Conservation (phyloP, 2,113 vertebrate genomes). For the Xerus inauris region DNA sequence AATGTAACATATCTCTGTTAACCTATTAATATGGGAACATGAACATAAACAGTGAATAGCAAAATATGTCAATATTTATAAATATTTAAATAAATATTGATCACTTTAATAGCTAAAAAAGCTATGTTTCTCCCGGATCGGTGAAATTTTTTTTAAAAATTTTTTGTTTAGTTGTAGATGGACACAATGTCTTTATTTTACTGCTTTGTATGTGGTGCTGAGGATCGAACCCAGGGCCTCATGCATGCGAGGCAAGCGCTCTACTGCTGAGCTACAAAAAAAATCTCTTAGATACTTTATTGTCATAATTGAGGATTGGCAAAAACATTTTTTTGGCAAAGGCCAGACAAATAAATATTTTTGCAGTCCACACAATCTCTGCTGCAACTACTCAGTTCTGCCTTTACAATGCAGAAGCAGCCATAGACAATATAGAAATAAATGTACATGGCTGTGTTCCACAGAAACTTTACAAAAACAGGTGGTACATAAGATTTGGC, state of each 20-base stretch:
- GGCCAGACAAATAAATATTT: not conserved
- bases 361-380: not conserved
- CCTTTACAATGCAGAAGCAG: not conserved
- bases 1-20: not conserved
- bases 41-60: not conserved
- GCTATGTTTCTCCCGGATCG: not conserved
- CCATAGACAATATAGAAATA: not conserved
- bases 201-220: too few relatives aligned
- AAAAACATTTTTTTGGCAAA: not conserved
- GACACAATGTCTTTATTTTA: too few relatives aligned
- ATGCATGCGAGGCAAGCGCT: too few relatives aligned
- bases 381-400: not conserved
- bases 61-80: not conserved
- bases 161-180: too few relatives aligned
- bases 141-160: too few relatives aligned
- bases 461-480: not conserved
- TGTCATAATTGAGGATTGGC: not conserved
- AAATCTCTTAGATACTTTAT: not conserved
- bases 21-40: not conserved
- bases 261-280: too few relatives aligned
- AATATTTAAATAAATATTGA: conserved; percentile 20
- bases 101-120: not conserved
- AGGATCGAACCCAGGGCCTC: too few relatives aligned
- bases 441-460: not conserved
- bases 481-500: not conserved